Conservation (phyloP, 2,888 invertebrate genomes). For the Drepana falcataria region DNA sequence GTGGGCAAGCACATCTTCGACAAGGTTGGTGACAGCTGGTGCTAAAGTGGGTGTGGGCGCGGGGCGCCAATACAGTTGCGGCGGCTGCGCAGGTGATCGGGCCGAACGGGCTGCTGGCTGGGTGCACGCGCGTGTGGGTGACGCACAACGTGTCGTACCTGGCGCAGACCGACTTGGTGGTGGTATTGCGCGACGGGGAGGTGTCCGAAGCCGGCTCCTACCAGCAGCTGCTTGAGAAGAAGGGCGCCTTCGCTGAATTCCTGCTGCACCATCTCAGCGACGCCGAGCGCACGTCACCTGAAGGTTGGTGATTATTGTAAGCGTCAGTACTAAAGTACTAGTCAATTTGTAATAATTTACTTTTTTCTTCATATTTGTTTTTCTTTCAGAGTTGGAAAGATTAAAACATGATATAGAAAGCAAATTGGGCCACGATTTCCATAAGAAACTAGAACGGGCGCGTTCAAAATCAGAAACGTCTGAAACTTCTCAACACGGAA, state of each 20-base stretch:
- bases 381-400: constrained; percentile 70
- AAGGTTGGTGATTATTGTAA: constrained; percentile 37
- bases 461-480: constrained; percentile 87
- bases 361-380: constrained; percentile 1
- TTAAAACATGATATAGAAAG: constrained; percentile 87
- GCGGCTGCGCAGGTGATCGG: constrained; percentile 80
- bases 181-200: constrained; percentile 91
- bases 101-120: constrained; percentile 83
- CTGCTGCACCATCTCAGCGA: constrained; percentile 88
- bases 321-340: neutral
- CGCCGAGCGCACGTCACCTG: constrained; percentile 69
- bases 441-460: constrained; percentile 82
- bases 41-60: constrained; percentile 3
- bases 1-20: constrained; percentile 99
- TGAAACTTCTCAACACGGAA: constrained; percentile 75
- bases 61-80: neutral
- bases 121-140: constrained; percentile 93
- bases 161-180: constrained; percentile 88
- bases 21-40: constrained; percentile 64
- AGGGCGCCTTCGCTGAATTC: constrained; percentile 93
- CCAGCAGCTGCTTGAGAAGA: constrained; percentile 90
- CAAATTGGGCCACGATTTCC: constrained; percentile 82
- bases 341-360: too few relatives aligned
- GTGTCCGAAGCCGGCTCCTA: constrained; percentile 95
- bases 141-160: constrained; percentile 95